Percentiles rank a stretch among this genome's conserved stretches.
phyloP scores from a whole-genome alignment of 2,888 invertebrate genomes.

The Brassicogethes aeneus region DNA sequence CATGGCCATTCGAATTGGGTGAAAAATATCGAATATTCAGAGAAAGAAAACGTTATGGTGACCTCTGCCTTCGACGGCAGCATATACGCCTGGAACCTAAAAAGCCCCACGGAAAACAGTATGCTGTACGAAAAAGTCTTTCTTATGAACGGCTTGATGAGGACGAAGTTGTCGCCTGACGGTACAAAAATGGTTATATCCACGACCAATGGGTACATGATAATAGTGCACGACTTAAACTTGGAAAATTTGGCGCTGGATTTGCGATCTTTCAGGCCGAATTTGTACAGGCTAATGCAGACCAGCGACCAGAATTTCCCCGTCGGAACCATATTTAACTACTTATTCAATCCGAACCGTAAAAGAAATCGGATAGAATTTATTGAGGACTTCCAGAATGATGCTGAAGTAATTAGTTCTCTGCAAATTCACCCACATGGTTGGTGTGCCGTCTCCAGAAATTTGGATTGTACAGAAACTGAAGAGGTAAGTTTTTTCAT shows the following conservation, averaged over 20 bases:
- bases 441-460: constrained; percentile 81
- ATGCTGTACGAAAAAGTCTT: constrained; percentile 74
- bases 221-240: constrained; percentile 83
- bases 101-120: constrained; percentile 71
- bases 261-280: constrained; percentile 80
- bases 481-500: constrained; percentile 59
- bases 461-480: constrained; percentile 75
- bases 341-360: constrained; percentile 65
- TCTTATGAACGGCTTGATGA: constrained; percentile 75
- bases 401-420: constrained; percentile 85
- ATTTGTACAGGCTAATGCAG: constrained; percentile 84
- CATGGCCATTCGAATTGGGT: constrained; percentile 90
- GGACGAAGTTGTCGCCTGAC: constrained; percentile 80
- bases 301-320: constrained; percentile 74
- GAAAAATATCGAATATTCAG: constrained; percentile 80
- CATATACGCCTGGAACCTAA: constrained; percentile 91
- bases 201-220: constrained; percentile 82
- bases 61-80: constrained; percentile 91
- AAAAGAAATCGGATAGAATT: constrained; percentile 81
- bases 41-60: constrained; percentile 72
- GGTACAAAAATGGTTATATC: constrained; percentile 82
- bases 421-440: constrained; percentile 83
- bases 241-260: constrained; percentile 70
- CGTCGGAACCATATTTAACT: constrained; percentile 69
- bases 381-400: constrained; percentile 86